A percentile compares a stretch with the other conserved stretches of the same genome.
phyloP scores from a whole-genome alignment of 1,140 invertebrate genomes.

The Aphelinus certus region DNA sequence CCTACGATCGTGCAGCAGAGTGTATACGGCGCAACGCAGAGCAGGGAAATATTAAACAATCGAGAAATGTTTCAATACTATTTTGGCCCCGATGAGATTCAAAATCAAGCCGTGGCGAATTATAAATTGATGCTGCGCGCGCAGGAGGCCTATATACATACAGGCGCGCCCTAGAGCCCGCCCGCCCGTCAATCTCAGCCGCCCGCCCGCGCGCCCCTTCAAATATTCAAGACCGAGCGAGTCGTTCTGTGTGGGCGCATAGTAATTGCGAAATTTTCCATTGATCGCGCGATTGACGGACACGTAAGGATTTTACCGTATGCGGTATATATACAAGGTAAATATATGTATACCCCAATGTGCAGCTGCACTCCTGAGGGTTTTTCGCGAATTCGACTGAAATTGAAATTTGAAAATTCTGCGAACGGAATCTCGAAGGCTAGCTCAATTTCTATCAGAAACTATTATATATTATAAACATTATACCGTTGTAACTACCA shows the following conservation, averaged over 20 bases:
- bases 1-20: too few species aligned
- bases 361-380: too few species aligned
- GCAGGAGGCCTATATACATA: neutral
- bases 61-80: neutral
- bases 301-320: neutral
- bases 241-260: neutral
- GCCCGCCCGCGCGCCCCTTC: neutral
- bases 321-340: neutral
- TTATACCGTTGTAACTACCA: too few species aligned
- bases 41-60: too few species aligned
- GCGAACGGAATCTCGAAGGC: too few species aligned
- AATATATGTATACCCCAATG: neutral
- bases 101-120: constrained; percentile 2
- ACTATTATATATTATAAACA: too few species aligned
- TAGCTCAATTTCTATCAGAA: too few species aligned
- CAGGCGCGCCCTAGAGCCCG: too few species aligned
- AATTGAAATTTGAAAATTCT: too few species aligned
- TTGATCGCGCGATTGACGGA: constrained; percentile 14
- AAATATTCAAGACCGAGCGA: constrained; percentile 20
- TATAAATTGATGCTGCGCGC: neutral
- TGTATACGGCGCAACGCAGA: too few species aligned
- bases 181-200: neutral
- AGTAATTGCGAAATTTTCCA: constrained; percentile 16
- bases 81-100: neutral
- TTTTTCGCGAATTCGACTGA: too few species aligned